Conservation (phyloP, 2,797 vertebrate species). For the Acrocephalus scirpaceus region DNA sequence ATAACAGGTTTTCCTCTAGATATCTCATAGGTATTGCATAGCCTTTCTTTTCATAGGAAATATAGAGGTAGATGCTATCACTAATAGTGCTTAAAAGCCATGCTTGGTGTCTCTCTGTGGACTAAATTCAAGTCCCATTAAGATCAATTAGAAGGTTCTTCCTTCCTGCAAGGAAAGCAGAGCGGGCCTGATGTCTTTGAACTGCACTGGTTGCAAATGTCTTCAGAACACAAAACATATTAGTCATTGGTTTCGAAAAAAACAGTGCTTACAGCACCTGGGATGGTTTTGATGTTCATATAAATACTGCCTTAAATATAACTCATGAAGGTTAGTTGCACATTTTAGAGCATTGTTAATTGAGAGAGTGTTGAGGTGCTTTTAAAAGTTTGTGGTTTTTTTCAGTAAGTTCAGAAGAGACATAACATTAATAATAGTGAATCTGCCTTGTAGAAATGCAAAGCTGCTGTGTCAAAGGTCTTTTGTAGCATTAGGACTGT, state of each 20-base stretch:
- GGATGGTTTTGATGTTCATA: neutral
- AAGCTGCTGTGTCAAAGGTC: neutral
- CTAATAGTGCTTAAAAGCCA: neutral
- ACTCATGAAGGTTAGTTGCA: neutral
- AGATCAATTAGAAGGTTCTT: conserved; percentile 15
- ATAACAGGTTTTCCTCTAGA: conserved; percentile 45
- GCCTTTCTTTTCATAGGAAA: neutral
- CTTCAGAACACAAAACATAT: neutral
- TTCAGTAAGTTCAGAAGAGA: neutral
- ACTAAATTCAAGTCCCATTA: conserved; percentile 17
- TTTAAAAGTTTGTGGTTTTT: neutral
- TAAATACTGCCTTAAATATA: neutral
- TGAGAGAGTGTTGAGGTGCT: neutral
- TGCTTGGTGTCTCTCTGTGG: neutral
- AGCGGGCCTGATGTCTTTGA: neutral
- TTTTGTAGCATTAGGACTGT: neutral
- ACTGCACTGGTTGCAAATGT: neutral
- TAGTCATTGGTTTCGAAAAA: neutral
- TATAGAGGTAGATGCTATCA: neutral
- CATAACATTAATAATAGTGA: neutral
- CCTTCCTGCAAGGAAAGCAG: neutral
- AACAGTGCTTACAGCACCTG: neutral
- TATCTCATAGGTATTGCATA: neutral
- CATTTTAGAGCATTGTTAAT: neutral
- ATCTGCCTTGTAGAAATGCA: neutral